These are phyloP conservation scores for Psophia crepitans DNA, from an alignment of 2,113 vertebrate genomes.

Conservation along the genomic window DNA sequence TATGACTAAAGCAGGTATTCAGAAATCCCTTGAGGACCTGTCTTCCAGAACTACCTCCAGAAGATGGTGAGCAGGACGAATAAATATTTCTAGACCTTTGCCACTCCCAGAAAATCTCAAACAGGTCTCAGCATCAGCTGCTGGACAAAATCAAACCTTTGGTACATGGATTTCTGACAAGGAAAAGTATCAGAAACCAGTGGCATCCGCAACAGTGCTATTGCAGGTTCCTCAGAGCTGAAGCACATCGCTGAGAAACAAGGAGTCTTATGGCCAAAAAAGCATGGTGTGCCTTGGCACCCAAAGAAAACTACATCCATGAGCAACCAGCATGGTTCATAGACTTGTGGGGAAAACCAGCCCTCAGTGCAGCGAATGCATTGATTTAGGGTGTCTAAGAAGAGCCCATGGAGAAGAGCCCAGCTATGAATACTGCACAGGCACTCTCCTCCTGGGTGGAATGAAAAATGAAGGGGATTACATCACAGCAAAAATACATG, in stretches of 20 bases:
- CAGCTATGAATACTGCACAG: not conserved
- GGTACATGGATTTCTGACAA: not conserved
- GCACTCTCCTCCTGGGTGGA: not conserved
- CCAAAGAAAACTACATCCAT: not conserved
- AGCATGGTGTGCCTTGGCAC: not conserved
- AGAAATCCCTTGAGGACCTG: not conserved
- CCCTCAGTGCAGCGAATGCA: not conserved
- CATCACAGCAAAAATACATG: not conserved
- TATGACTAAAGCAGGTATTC: not conserved
- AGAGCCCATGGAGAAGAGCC: not conserved
- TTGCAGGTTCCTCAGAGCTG: not conserved
- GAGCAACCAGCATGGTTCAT: not conserved
- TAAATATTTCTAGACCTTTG: not conserved
- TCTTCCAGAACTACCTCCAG: not conserved
- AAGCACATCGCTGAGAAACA: not conserved
- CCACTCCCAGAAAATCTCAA: not conserved
- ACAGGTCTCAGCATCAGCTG: not conserved
- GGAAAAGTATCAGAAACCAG: not conserved
- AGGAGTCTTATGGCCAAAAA: not conserved
- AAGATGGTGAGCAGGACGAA: not conserved
- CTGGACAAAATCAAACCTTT: not conserved
- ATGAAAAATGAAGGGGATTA: not conserved
- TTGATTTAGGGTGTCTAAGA: not conserved
- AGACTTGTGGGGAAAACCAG: not conserved
- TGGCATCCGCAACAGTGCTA: not conserved